These are phyloP conservation scores for Mormyrus proboscirostris DNA, from an alignment of 2,797 vertebrate species.

Conservation along the genomic window DNA sequence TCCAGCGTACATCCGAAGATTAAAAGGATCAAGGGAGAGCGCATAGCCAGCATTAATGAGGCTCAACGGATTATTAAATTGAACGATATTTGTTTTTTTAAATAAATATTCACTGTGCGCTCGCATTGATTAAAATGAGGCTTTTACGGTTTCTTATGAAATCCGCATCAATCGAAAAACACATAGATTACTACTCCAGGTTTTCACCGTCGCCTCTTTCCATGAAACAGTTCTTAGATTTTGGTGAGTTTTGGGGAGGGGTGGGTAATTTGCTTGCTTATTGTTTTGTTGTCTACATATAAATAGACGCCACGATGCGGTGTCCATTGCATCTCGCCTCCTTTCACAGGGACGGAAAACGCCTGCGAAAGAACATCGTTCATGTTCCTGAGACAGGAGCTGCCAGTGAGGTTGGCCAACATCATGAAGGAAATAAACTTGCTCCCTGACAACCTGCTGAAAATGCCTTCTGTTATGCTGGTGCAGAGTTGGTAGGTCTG, in stretches of 20 bases:
- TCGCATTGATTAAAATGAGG: conserved; percentile 59
- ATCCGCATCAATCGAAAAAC: conserved; percentile 56
- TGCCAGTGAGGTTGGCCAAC: conserved; percentile 80
- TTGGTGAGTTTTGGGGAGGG: conserved; percentile 51
- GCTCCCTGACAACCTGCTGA: conserved; percentile 74
- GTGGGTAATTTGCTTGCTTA: not conserved
- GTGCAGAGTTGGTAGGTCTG: conserved; percentile 61
- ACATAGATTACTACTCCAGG: conserved; percentile 73
- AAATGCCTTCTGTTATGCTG: conserved; percentile 77
- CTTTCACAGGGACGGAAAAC: conserved; percentile 63
- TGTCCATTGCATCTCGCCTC: not conserved
- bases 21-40: not conserved
- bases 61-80: not conserved
- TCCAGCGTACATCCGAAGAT: not conserved
- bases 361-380: conserved; percentile 82
- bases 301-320: not conserved
- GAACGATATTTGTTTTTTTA: not conserved
- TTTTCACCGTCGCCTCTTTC: conserved; percentile 79
- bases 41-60: not conserved
- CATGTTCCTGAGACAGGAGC: conserved; percentile 80
- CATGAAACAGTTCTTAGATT: conserved; percentile 80
- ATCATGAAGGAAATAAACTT: conserved; percentile 88
- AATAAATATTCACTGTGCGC: not conserved
- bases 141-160: conserved; percentile 71
- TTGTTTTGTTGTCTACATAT: not conserved